Base-by-base conservation (phyloP, 1,140 invertebrate species). In the Apis dorsata region DNA sequence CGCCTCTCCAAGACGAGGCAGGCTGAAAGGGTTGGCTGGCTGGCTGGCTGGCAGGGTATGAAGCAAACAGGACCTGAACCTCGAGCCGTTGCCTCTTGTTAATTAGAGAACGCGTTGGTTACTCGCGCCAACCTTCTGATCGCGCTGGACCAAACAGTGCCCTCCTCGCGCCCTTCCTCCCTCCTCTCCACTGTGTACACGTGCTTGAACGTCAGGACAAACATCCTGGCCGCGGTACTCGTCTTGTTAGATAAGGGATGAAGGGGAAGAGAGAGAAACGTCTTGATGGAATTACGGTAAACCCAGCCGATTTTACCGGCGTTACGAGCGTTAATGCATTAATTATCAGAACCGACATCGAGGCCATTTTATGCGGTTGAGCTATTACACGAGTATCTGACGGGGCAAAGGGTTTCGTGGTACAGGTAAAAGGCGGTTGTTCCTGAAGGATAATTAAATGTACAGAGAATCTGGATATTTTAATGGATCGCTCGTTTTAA, bases 41-140 rank as follows among this genome's bases (percentile, higher is more conserved):
- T n/a, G n/a, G n/a, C n/a, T n/a, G n/a, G n/a, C n/a, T n/a, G n/a
- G 28, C 51, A 49, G 24, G 57, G 76, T 49, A 44, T 57, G 85
- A 86, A 55, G 85, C 78, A 75, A 86, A 72, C 71, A 70, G 69
- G 77, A 84, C 53, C 82, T 59, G 49, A 78, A 74, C 86, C 87
- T 81, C 72, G 69, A 87, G 74, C 85, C 76, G 65, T 21, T 28
- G 85, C 73, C 62, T 81, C 69, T 73, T 87, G 85, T 87, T 87
- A 87, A 87, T 87, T 87, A 87, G 77, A 87, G 75, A 63, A 68
- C 81, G 82, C 69, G 81, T 74, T 74, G 72, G 51, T 74, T 86
- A 86, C 72, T 51, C 59, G 84, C 78, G 66, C 73, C 68, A 3
- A 81, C 34, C 63, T 77, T n/a, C 80, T 78, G 81, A 86, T 86